Conservation (phyloP, 1,140 invertebrate genomes). For the Coboldia fuscipes region DNA sequence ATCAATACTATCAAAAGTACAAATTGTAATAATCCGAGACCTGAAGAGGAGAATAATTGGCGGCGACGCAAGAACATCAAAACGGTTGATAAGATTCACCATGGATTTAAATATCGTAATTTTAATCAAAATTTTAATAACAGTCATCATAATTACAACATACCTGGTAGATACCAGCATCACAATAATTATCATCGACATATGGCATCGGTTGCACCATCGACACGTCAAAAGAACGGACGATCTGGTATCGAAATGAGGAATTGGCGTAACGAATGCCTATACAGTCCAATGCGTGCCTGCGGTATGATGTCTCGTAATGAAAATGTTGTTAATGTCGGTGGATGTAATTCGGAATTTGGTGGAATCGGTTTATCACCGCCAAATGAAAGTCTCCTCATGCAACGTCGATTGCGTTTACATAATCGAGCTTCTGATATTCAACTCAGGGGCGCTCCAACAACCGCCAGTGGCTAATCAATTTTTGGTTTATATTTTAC, state of each 20-base stretch:
- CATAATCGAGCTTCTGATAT: neutral
- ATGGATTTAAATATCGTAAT: too few species aligned
- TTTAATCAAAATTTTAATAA: neutral
- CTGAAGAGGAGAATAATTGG: neutral
- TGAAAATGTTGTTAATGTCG: constrained; percentile 8
- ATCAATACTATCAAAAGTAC: constrained; percentile 2
- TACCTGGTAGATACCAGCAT: neutral
- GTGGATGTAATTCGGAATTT: constrained; percentile 12
- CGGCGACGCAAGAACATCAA: constrained; percentile 5
- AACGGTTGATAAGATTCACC: too few species aligned
- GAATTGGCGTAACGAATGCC: constrained; percentile 18
- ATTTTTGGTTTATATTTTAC: neutral
- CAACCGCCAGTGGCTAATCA: constrained; percentile 2
- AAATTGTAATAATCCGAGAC: neutral
- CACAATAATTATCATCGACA: neutral
- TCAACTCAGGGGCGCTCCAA: neutral
- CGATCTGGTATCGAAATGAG: constrained; percentile 7
- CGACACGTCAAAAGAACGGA: neutral
- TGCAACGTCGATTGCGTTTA: constrained; percentile 39
- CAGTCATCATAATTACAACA: too few species aligned
- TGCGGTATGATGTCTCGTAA: constrained; percentile 8
- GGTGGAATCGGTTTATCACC: constrained; percentile 60
- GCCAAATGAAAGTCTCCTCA: constrained; percentile 58
- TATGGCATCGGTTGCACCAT: neutral
- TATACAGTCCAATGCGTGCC: constrained; percentile 9